Percentiles rank a stretch among this genome's conserved stretches.
Conservation (phyloP, 2,113 vertebrate genomes). For the Melierax canorus region DNA sequence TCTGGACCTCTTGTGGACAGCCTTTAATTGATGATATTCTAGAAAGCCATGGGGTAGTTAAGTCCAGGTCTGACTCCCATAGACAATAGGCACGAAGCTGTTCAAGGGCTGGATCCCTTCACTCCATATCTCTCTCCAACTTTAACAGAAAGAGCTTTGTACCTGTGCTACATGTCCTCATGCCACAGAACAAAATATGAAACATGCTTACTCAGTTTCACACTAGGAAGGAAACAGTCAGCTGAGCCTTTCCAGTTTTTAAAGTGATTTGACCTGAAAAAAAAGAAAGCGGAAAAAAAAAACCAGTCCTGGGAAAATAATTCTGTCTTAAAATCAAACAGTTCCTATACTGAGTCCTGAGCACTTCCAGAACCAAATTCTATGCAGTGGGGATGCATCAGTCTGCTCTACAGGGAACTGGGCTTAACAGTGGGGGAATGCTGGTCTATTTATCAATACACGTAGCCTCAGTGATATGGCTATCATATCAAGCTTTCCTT, state of each 20-base stretch:
- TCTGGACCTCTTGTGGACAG: background rate
- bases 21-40: background rate
- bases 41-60: background rate
- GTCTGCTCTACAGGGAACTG: background rate
- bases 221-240: background rate
- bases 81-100: background rate
- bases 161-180: background rate
- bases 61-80: background rate
- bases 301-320: background rate
- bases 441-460: background rate
- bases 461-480: background rate
- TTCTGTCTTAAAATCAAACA: background rate
- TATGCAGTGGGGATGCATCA: background rate
- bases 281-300: no score
- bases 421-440: background rate
- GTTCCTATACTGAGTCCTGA: background rate
- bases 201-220: background rate
- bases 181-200: background rate
- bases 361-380: background rate
- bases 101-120: background rate
- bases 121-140: background rate
- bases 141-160: background rate
- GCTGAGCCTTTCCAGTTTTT: background rate
- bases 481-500: background rate
- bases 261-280: background rate